Evolutionary conservation across 2,888 invertebrate species (phyloP).

Genomic region (Noctua pronuba): DNA sequence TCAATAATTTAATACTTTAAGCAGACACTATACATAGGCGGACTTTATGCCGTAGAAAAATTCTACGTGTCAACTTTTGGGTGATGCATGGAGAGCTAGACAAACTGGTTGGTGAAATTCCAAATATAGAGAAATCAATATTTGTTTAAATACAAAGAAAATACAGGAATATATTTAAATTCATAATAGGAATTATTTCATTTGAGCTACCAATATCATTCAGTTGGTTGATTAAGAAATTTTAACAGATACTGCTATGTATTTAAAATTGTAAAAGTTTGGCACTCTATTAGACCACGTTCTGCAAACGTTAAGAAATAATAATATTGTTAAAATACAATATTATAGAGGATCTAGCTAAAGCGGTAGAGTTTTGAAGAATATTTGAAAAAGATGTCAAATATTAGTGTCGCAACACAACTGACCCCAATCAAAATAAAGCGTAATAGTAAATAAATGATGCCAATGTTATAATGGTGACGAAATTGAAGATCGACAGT

Average conservation of each 20-base stretch:
- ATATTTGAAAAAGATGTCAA: constrained; percentile 44
- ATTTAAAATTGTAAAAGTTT: background rate
- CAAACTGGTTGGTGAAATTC: background rate
- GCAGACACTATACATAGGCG: background rate
- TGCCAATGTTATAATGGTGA: constrained; percentile 78
- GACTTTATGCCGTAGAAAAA: background rate
- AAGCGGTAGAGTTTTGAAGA: constrained; percentile 1
- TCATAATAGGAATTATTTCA: background rate
- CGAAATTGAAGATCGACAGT: constrained; percentile 71
- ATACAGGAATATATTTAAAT: background rate
- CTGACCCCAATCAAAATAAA: constrained; percentile 77
- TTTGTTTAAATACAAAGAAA: background rate
- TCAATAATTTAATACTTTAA: background rate
- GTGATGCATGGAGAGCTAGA: background rate
- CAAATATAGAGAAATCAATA: background rate
- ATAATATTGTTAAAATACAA: background rate
- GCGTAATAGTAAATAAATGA: constrained; percentile 76
- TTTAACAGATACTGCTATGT: background rate
- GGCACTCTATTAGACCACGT: background rate
- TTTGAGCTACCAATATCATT: background rate
- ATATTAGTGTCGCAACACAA: constrained; percentile 75
- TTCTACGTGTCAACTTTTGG: background rate
- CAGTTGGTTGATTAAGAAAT: background rate
- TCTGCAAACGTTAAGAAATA: background rate
- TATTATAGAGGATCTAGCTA: background rate